These are phyloP conservation scores for Myotis davidii DNA, from an alignment of 2,113 vertebrate species.

Conservation along the genomic window DNA sequence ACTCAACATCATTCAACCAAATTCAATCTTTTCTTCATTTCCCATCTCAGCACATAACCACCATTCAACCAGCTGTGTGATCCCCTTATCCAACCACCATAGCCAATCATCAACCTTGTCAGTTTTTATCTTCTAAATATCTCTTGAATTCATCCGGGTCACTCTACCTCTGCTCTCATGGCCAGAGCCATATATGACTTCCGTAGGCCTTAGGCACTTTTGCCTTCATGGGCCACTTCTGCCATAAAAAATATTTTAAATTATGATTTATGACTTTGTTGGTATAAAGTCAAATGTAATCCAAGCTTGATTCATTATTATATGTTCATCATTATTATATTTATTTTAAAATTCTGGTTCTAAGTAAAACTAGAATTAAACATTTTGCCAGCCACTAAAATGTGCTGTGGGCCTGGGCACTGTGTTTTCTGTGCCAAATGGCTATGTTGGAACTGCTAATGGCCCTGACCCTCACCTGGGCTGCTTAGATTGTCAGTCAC, in stretches of 20 bases:
- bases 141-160: neutral
- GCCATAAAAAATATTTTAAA: neutral
- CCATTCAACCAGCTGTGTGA: too few relatives aligned
- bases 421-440: neutral
- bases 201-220: neutral
- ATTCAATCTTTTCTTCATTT: neutral
- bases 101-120: neutral
- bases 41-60: neutral
- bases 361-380: conserved; percentile 27
- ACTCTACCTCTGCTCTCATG: neutral
- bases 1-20: neutral
- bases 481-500: neutral
- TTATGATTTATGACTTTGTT: neutral
- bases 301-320: neutral
- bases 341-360: conserved; percentile 17
- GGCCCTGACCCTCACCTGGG: neutral
- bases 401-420: too few relatives aligned
- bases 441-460: rapidly evolving
- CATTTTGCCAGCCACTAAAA: neutral
- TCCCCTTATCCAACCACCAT: rapidly evolving
- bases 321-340: neutral
- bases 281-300: neutral
- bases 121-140: neutral
- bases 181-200: neutral
- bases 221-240: neutral